A percentile compares a stretch with the other conserved stretches of the same genome.
These are phyloP conservation scores for Dryobota labecula DNA, from an alignment of 2,888 invertebrate genomes.

Conservation along the genomic window DNA sequence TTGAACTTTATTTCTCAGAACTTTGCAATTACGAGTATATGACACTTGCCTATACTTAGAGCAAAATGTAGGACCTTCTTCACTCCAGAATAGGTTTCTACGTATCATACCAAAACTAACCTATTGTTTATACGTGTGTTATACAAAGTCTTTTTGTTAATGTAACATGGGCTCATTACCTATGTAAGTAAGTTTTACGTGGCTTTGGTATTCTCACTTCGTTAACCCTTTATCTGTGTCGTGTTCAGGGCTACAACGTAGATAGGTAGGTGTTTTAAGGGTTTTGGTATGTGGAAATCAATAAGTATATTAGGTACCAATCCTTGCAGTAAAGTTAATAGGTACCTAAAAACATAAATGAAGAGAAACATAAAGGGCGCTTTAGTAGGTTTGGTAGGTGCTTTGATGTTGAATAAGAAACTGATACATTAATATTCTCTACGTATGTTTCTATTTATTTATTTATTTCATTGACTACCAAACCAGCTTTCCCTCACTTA, in stretches of 20 bases:
- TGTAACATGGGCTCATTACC: no score
- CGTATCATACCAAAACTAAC: no score
- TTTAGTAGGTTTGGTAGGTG: no score
- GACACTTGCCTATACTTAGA: no score
- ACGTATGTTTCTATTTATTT: neutral
- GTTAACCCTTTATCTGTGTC: slow-evolving; percentile 18
- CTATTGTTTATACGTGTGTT: no score
- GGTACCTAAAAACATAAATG: neutral
- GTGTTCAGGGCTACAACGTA: slow-evolving; percentile 5
- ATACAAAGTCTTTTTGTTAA: no score
- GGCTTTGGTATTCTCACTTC: slow-evolving; percentile 9
- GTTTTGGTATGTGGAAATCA: neutral
- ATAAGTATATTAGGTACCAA: neutral
- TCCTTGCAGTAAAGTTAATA: neutral
- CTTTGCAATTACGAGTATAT: no score
- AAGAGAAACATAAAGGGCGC: neutral
- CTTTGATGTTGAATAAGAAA: neutral
- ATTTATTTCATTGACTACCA: slow-evolving; percentile 24
- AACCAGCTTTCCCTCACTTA: slow-evolving; percentile 46
- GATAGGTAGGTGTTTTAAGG: neutral
- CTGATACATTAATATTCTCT: neutral
- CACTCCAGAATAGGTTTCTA: no score
- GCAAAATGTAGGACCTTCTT: no score
- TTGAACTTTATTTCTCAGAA: no score
- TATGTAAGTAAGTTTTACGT: no score